Evolutionary conservation across 1,140 invertebrate genomes (phyloP).

Genomic region (Apis dorsata): DNA sequence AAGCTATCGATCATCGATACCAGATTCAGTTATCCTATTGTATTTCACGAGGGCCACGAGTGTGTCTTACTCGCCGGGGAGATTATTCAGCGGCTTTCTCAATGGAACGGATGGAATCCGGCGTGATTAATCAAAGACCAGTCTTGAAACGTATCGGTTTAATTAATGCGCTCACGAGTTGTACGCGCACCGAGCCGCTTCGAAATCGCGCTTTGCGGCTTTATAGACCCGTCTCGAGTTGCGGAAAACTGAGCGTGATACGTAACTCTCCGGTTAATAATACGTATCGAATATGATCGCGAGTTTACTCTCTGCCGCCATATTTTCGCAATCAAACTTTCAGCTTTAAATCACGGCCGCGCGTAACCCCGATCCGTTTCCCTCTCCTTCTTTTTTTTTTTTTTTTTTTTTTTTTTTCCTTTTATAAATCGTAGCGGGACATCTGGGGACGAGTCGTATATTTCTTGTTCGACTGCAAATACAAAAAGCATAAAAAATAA

Average conservation of each 20-base stretch:
- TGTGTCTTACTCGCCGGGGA: slow-evolving; percentile 51
- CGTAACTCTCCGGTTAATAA: not conserved
- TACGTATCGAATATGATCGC: not conserved
- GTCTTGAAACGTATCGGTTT: slow-evolving; percentile 40
- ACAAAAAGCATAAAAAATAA: too few species aligned
- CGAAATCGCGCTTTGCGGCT: not conserved
- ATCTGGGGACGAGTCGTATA: not conserved
- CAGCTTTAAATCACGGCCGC: not conserved
- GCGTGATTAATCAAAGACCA: slow-evolving; percentile 49
- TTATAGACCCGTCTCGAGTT: not conserved
- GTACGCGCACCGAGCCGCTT: not conserved
- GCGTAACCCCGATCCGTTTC: too few species aligned
- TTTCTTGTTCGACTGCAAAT: not conserved
- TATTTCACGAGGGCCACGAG: slow-evolving; percentile 39
- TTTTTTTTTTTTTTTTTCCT: not conserved
- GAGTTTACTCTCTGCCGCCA: not conserved
- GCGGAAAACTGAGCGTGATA: slow-evolving; percentile 1
- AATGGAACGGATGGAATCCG: slow-evolving; percentile 43
- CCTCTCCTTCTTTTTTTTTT: too few species aligned
- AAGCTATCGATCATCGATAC: slow-evolving; percentile 66
- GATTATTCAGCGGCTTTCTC: slow-evolving; percentile 42
- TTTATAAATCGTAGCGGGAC: not conserved
- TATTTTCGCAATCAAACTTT: not conserved
- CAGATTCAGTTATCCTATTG: slow-evolving; percentile 66
- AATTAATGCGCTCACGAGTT: slow-evolving; percentile 39